A percentile compares a stretch with the other conserved stretches of the same genome.
Evolutionary conservation across 2,113 vertebrate species (phyloP).

Genomic region (Pithys albifrons): DNA sequence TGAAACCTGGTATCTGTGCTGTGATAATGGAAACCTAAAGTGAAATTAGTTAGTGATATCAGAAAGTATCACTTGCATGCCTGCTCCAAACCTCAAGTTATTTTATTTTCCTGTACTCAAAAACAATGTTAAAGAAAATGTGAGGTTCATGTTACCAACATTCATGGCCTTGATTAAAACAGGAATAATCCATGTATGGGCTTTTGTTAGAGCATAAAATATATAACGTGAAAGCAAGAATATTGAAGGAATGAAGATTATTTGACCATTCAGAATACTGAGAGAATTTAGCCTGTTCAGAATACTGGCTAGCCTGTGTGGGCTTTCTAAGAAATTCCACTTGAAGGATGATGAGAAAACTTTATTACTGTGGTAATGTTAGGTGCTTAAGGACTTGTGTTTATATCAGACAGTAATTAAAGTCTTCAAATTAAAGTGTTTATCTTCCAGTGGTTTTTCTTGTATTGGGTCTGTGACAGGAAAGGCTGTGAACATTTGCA

Average conservation of each 20-base stretch:
- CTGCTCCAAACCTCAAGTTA: conserved; percentile 38
- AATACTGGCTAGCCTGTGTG: neutral
- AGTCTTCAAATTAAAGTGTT: conserved; percentile 12
- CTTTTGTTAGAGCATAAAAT: conserved; percentile 19
- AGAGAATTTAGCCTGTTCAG: neutral
- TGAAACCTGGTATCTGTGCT: conserved; percentile 35
- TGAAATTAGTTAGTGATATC: conserved; percentile 56
- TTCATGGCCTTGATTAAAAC: neutral
- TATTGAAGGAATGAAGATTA: neutral
- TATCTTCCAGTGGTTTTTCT: neutral
- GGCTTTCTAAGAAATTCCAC: neutral
- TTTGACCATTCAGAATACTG: neutral
- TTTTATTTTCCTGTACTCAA: conserved; percentile 10
- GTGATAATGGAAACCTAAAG: conserved; percentile 29
- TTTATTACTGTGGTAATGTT: neutral
- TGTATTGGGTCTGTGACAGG: neutral
- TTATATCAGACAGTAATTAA: conserved; percentile 10
- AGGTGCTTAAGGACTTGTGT: neutral
- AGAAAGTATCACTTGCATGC: conserved; percentile 45
- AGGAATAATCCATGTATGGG: neutral
- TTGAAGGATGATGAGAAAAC: neutral
- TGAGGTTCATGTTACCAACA: neutral
- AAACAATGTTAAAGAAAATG: conserved; percentile 24
- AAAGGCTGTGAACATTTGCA: neutral
- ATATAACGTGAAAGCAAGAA: neutral